Evolutionary conservation across 1,140 invertebrate species (phyloP).

Genomic region (Gryllus bimaculatus): DNA sequence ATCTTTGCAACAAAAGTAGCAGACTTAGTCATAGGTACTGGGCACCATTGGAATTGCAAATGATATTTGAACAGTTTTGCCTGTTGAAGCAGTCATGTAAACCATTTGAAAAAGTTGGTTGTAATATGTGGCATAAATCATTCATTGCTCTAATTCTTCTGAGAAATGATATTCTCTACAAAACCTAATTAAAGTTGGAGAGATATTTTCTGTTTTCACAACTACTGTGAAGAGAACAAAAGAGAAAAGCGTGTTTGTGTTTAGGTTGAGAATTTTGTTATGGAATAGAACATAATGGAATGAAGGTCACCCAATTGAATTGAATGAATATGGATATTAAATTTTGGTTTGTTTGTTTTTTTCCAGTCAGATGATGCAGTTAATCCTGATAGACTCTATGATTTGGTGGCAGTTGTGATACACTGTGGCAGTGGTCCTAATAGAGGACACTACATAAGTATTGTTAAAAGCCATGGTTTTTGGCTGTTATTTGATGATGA

Average conservation of each 20-base stretch:
- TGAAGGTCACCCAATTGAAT: background rate
- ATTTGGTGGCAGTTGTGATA: slow-evolving; percentile 96
- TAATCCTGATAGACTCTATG: slow-evolving; percentile 94
- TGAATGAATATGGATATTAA: background rate
- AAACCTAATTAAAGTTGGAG: too few species aligned
- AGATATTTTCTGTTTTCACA: too few species aligned
- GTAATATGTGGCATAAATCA: too few species aligned
- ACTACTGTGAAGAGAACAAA: background rate
- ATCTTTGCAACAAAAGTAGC: too few species aligned
- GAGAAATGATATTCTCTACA: too few species aligned
- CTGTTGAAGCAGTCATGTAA: too few species aligned
- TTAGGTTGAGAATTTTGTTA: background rate
- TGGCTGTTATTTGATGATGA: slow-evolving; percentile 99
- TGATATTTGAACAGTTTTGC: too few species aligned
- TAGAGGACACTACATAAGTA: slow-evolving; percentile 98
- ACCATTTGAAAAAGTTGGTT: too few species aligned
- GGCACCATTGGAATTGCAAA: too few species aligned
- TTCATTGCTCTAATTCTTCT: too few species aligned
- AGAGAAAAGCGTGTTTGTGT: background rate
- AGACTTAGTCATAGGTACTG: too few species aligned
- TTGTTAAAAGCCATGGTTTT: slow-evolving; percentile 98
- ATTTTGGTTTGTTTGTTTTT: slow-evolving; percentile 14
- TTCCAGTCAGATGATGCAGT: slow-evolving; percentile 92
- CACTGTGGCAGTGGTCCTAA: slow-evolving; percentile 99
- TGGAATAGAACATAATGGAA: background rate